Conservation (phyloP, 1,140 invertebrate genomes). For the Schlechtendalia chinensis region DNA sequence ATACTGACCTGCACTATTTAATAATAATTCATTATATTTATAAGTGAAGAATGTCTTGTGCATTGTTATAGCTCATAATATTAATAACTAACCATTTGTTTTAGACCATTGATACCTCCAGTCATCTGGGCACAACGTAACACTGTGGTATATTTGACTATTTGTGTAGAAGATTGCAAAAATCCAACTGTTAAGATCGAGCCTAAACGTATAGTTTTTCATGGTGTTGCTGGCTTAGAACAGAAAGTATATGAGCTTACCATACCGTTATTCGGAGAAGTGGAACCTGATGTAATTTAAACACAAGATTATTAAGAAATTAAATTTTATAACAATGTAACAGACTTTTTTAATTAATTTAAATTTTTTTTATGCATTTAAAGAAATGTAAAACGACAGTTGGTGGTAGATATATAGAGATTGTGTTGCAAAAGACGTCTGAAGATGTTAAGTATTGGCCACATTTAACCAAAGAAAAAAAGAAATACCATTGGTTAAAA, state of each 20-base stretch:
- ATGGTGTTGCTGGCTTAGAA: conserved; percentile 80
- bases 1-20: no score
- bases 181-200: conserved; percentile 81
- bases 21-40: no score
- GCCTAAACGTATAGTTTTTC: conserved; percentile 77
- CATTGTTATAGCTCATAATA: background rate
- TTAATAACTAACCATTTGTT: conserved; percentile 52
- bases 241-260: conserved; percentile 81
- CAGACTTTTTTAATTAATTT: background rate
- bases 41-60: no score
- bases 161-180: conserved; percentile 86
- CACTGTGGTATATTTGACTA: conserved; percentile 76
- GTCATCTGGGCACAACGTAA: conserved; percentile 89
- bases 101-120: conserved; percentile 68
- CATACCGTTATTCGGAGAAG: conserved; percentile 77
- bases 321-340: conserved; percentile 8
- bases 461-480: conserved; percentile 78
- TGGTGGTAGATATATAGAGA: conserved; percentile 73
- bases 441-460: conserved; percentile 82
- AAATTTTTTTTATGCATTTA: conserved; percentile 49
- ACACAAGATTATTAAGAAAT: background rate
- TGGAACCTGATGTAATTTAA: conserved; percentile 75
- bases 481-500: conserved; percentile 93
- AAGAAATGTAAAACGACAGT: conserved; percentile 62
- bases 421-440: conserved; percentile 68